phyloP scores from a whole-genome alignment of 2,888 invertebrate genomes.

The Monoplex corrugatus region DNA sequence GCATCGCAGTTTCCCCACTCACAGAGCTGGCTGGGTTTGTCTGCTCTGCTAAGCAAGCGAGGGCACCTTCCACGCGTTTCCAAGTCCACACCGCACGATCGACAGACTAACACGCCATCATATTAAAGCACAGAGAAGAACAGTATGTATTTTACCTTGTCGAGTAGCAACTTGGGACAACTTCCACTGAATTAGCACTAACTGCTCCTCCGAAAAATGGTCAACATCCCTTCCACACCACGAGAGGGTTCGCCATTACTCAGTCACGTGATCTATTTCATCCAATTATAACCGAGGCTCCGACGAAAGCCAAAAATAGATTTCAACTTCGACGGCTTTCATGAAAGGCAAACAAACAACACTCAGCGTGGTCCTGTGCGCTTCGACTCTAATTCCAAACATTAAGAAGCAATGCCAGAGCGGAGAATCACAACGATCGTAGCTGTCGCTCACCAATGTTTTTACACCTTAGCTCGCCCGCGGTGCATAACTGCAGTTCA shows the following conservation, averaged over 20 bases:
- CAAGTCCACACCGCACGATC: slow-evolving; percentile 8
- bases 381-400: too few relatives aligned
- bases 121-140: not conserved
- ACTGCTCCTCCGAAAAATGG: slow-evolving; percentile 47
- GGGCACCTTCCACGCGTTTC: slow-evolving; percentile 48
- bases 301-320: slow-evolving; percentile 53
- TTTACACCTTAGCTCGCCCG: not conserved
- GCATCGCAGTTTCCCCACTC: slow-evolving; percentile 7
- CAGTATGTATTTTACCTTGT: slow-evolving; percentile 41
- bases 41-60: slow-evolving; percentile 32
- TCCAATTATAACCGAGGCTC: slow-evolving; percentile 59
- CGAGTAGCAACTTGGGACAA: not conserved
- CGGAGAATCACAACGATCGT: too few relatives aligned
- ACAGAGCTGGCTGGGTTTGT: slow-evolving; percentile 44
- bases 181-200: slow-evolving; percentile 29
- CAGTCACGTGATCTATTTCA: slow-evolving; percentile 57
- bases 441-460: too few relatives aligned
- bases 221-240: slow-evolving; percentile 45
- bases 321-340: slow-evolving; percentile 39
- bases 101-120: not conserved
- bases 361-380: not conserved
- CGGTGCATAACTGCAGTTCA: slow-evolving; percentile 36
- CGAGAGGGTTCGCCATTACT: slow-evolving; percentile 59
- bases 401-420: too few relatives aligned
- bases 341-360: slow-evolving; percentile 50